A percentile compares a stretch with the other conserved stretches of the same genome.
phyloP scores from a whole-genome alignment of 2,797 vertebrate genomes.

The Pterois miles region DNA sequence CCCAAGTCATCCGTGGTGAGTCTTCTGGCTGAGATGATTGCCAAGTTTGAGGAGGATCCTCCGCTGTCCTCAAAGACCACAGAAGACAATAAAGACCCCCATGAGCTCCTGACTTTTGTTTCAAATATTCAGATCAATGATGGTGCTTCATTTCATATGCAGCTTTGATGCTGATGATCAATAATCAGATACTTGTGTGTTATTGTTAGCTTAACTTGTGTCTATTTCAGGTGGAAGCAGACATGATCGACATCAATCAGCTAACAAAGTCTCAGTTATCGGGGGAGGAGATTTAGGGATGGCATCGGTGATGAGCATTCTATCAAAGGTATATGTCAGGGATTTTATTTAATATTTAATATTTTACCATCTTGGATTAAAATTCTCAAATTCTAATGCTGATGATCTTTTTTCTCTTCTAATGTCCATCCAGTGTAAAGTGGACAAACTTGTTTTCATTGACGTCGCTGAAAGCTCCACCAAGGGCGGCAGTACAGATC shows the following conservation, averaged over 20 bases:
- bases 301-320: slow-evolving; percentile 90
- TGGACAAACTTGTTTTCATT: slow-evolving; percentile 91
- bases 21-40: slow-evolving; percentile 92
- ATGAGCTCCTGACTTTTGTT: slow-evolving; percentile 89
- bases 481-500: slow-evolving; percentile 90
- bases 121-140: slow-evolving; percentile 86
- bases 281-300: slow-evolving; percentile 94
- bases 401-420: neutral
- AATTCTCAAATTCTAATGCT: neutral
- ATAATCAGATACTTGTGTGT: neutral
- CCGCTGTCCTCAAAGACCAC: slow-evolving; percentile 86
- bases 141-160: slow-evolving; percentile 73
- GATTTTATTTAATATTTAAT: neutral
- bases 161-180: neutral
- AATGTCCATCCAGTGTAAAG: slow-evolving; percentile 76
- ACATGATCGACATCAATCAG: slow-evolving; percentile 57
- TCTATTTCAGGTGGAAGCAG: slow-evolving; percentile 64
- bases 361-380: neutral
- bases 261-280: slow-evolving; percentile 91
- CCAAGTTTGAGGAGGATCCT: slow-evolving; percentile 93
- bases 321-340: slow-evolving; percentile 86
- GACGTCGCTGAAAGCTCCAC: slow-evolving; percentile 89
- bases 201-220: neutral
- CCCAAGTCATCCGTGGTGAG: slow-evolving; percentile 89
- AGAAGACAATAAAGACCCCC: slow-evolving; percentile 81